Conservation (phyloP, 1,140 invertebrate genomes). For the Euura saliciscinereae region DNA sequence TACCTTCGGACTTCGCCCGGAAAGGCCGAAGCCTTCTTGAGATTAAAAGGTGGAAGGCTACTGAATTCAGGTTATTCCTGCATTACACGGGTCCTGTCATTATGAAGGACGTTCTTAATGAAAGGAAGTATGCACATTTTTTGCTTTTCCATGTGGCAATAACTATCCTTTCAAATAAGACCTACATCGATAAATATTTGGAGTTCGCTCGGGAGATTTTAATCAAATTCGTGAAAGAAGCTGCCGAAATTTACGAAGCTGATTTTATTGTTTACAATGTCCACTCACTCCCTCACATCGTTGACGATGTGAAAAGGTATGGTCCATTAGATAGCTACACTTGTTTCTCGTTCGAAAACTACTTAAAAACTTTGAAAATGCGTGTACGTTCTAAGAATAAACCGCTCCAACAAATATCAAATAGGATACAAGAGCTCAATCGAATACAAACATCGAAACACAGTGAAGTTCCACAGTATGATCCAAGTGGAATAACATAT, state of each 20-base stretch:
- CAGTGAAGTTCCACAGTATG: neutral
- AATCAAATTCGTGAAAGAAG: conserved; percentile 14
- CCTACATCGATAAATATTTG: neutral
- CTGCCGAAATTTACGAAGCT: conserved; percentile 20
- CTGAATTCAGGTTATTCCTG: conserved; percentile 51
- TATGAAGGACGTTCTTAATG: conserved; percentile 39
- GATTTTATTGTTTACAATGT: conserved; percentile 13
- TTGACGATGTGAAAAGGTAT: conserved; percentile 42
- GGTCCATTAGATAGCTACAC: conserved; percentile 44
- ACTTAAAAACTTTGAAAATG: conserved; percentile 12
- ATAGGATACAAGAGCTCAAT: neutral
- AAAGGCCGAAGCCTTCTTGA: conserved; percentile 47
- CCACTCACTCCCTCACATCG: conserved; percentile 37
- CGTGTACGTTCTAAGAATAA: conserved; percentile 14
- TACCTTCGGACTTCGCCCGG: conserved; percentile 50
- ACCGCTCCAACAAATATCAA: conserved; percentile 14
- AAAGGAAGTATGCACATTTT: conserved; percentile 50
- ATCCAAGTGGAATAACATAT: neutral
- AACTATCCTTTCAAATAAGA: neutral
- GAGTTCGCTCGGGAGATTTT: conserved; percentile 20
- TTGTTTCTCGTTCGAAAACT: conserved; percentile 52
- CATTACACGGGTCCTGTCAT: conserved; percentile 55
- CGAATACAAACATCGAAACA: neutral
- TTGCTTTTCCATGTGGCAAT: neutral
- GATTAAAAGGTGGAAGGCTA: conserved; percentile 31